A percentile compares a stretch with the other conserved stretches of the same genome.
phyloP scores from a whole-genome alignment of 2,888 invertebrate species.

The Mechanitis mazaeus region DNA sequence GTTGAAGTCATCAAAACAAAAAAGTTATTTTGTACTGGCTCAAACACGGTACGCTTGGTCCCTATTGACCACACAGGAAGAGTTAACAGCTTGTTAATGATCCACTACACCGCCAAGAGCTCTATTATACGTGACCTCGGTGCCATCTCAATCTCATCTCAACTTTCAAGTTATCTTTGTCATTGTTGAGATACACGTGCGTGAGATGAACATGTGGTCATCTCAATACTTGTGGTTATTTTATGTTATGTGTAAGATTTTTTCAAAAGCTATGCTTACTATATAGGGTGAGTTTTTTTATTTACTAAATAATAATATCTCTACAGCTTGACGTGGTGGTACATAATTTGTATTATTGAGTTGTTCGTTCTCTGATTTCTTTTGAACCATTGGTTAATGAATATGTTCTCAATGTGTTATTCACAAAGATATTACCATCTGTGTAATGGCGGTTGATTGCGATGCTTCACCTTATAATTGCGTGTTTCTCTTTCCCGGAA shows the following conservation, averaged over 20 bases:
- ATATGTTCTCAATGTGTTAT: background rate
- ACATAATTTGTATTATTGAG: too few species aligned
- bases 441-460: constrained; percentile 12
- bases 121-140: constrained; percentile 1
- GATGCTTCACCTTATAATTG: constrained; percentile 15
- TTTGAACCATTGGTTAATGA: too few species aligned
- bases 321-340: too few species aligned
- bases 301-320: too few species aligned
- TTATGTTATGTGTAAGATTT: too few species aligned
- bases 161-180: constrained; percentile 1
- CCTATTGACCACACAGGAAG: background rate
- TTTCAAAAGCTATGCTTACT: too few species aligned
- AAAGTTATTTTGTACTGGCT: background rate
- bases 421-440: constrained; percentile 5
- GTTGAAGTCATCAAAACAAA: too few species aligned
- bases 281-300: too few species aligned
- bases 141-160: background rate
- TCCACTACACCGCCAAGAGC: background rate
- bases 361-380: too few species aligned
- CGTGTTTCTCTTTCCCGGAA: constrained; percentile 24
- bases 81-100: constrained; percentile 1
- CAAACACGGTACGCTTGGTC: background rate
- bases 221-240: too few species aligned
- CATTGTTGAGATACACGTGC: background rate
- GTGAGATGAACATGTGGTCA: too few species aligned